A percentile compares a stretch with the other conserved stretches of the same genome.
phyloP scores from a whole-genome alignment of 2,888 invertebrate genomes.

The Oconnorella tubifera region DNA sequence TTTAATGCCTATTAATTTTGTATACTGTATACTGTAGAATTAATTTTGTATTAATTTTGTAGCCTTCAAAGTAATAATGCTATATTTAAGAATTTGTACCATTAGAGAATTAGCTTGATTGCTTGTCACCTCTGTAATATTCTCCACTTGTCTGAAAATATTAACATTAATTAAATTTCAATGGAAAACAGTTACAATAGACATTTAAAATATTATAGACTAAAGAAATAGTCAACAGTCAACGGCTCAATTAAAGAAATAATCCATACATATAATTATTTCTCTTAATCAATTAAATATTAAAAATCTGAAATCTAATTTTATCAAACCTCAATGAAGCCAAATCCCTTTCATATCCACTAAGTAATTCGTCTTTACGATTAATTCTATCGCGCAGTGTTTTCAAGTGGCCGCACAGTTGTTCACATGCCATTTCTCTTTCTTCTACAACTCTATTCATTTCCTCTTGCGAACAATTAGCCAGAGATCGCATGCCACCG shows the following conservation, averaged over 20 bases:
- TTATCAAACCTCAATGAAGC: slow-evolving; percentile 54
- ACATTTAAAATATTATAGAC: not conserved
- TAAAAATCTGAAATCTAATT: no score
- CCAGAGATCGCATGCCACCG: slow-evolving; percentile 49
- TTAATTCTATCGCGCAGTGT: slow-evolving; percentile 45
- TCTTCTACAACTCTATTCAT: slow-evolving; percentile 43
- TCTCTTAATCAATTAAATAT: no score
- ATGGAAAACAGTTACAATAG: not conserved
- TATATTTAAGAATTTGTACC: no score
- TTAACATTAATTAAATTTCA: not conserved
- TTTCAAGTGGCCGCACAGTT: slow-evolving; percentile 43
- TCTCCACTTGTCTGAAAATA: slow-evolving; percentile 48
- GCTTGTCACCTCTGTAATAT: slow-evolving; percentile 45
- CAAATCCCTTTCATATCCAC: slow-evolving; percentile 54
- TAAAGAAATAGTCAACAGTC: not conserved
- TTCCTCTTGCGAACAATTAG: slow-evolving; percentile 52
- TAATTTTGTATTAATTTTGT: no score
- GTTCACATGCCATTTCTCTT: slow-evolving; percentile 44
- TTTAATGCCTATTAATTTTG: no score
- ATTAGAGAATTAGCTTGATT: slow-evolving; percentile 46
- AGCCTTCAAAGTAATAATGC: no score
- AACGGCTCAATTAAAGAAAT: no score
- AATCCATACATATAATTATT: not conserved
- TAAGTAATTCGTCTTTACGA: slow-evolving; percentile 53
- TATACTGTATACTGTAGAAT: no score